Conservation (phyloP, 2,888 invertebrate species). For the Watsonalla cultraria region DNA sequence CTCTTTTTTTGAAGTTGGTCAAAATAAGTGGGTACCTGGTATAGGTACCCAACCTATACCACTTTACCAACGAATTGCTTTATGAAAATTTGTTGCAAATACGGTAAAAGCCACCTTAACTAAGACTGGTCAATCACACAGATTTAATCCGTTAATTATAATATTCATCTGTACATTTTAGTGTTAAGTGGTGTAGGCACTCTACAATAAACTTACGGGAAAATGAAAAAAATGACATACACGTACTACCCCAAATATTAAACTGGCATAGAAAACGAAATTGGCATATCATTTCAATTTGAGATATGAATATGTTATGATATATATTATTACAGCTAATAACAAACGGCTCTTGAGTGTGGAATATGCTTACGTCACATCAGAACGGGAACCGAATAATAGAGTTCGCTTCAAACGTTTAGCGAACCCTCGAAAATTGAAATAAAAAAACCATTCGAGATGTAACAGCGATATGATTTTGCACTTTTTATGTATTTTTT, state of each 20-base stretch:
- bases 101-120: no score
- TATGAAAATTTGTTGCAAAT: no score
- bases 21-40: no score
- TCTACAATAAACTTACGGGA: background rate
- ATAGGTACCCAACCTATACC: no score
- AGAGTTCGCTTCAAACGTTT: conserved; percentile 75
- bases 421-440: conserved; percentile 75
- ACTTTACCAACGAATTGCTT: no score
- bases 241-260: conserved; percentile 12
- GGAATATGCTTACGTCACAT: conserved; percentile 74
- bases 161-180: no score
- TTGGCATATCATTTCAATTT: conserved; percentile 70
- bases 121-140: no score
- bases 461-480: conserved; percentile 77
- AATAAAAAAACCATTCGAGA: conserved; percentile 76
- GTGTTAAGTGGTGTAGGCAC: no score
- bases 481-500: conserved; percentile 61
- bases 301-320: conserved; percentile 75
- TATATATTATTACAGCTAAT: conserved; percentile 74
- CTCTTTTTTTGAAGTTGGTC: no score
- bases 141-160: no score
- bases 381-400: conserved; percentile 65
- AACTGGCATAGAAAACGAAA: conserved; percentile 38
- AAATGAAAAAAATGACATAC: background rate
- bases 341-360: conserved; percentile 67